phyloP scores from a whole-genome alignment of 2,113 vertebrate species.

The Gallinago media region DNA sequence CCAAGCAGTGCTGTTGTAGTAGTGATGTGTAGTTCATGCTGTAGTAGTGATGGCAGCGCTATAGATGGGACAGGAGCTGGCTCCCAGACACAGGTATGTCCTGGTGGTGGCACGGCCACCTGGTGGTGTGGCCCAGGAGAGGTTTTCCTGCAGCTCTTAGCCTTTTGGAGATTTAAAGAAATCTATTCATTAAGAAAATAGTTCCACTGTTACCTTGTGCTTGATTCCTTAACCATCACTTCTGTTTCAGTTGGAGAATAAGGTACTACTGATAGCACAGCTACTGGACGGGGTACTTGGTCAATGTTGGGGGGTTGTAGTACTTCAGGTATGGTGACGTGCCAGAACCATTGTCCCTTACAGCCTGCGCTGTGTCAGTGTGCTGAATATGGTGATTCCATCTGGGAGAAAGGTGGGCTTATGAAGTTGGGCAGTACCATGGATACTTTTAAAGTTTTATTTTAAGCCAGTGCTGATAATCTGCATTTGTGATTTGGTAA shows the following conservation, averaged over 20 bases:
- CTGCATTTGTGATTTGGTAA: background rate
- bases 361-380: background rate
- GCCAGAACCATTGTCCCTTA: background rate
- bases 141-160: background rate
- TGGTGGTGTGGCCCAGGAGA: background rate
- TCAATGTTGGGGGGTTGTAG: background rate
- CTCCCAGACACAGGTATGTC: background rate
- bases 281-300: background rate
- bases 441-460: background rate
- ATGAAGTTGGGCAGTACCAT: background rate
- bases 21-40: background rate
- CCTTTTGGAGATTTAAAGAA: background rate
- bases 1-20: background rate
- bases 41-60: background rate
- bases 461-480: background rate
- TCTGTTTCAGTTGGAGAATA: background rate
- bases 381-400: background rate
- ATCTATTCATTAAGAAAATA: background rate
- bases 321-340: background rate
- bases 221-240: background rate
- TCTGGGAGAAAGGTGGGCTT: background rate
- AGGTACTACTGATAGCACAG: background rate
- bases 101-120: background rate
- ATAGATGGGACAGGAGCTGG: background rate
- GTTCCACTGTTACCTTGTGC: background rate